Base-by-base conservation (phyloP, 2,888 invertebrate species). In the Drosophila macrospina region DNA sequence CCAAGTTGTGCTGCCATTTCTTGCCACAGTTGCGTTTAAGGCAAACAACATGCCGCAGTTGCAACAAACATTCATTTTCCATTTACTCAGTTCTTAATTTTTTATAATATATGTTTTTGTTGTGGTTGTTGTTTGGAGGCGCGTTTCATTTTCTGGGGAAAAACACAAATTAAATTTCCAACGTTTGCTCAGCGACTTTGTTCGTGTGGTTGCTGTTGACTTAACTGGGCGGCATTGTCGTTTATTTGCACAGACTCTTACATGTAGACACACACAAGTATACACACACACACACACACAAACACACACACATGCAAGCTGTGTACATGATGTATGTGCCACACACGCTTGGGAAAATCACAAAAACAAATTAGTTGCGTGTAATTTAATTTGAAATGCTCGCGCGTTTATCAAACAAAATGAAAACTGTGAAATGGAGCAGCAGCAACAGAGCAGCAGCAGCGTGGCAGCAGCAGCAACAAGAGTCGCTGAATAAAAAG, bases 331-430 rank as follows among this genome's bases (percentile, higher is more conserved):
- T 51, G 55, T 32, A 42, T 63, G 68, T 50, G 37, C 15, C 64
- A 65, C n/a, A 50, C 57, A 48, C 26, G 45, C 32, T 64, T 47
- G 56, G 48, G 57, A 78, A 86, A 78, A 77, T 84, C 80, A 72
- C 70, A 80, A 79, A 86, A 85, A 74, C 84, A 85, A 85, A 86
- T 85, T 85, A 85, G 85, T 85, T 85, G 85, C 79, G 82, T 84
- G 79, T 85, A 85, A 85, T 85, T 85, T 85, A 80, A 86, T 85
- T 86, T 84, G 74, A 86, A 86, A 86, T 70, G 77, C 69, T 67
- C 45, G 61, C 80, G 71, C 82, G 84, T 86, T 86, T 80, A 78
- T 86, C 86, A 86, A 86, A 82, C 80, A 84, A 85, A 82, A 86
- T 82, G 68, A 80, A 81, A 82, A 78, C 74, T 69, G 73, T 69